These are phyloP conservation scores for Sitta europaea DNA, from an alignment of 2,113 vertebrate species.

Conservation along the genomic window DNA sequence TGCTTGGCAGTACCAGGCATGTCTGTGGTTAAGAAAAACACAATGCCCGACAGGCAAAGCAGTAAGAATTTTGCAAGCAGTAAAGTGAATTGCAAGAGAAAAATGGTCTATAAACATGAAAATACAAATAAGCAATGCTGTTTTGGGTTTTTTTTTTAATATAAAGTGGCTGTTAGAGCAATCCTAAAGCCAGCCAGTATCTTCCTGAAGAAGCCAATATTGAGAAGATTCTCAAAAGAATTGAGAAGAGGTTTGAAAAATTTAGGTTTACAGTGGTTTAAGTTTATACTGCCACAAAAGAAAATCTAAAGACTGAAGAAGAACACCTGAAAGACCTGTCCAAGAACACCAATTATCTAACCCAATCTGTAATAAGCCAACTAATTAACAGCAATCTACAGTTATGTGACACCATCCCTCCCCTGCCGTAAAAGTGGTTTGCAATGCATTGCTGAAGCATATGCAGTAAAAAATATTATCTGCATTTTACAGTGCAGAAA, in stretches of 20 bases:
- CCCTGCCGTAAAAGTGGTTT: not conserved
- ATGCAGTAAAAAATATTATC: not conserved
- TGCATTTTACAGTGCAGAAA: not conserved
- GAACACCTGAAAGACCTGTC: not conserved
- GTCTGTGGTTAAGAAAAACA: not conserved
- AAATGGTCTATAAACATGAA: not conserved
- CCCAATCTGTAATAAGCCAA: not conserved
- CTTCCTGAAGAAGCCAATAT: not conserved
- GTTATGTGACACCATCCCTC: not conserved
- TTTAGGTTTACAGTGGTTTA: not conserved
- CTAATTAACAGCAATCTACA: not conserved
- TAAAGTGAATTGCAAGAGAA: not conserved
- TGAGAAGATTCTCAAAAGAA: not conserved
- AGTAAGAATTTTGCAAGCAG: not conserved
- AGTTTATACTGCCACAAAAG: not conserved
- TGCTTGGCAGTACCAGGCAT: not conserved
- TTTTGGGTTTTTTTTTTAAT: rapidly evolving
- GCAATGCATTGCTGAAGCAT: not conserved
- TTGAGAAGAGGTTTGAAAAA: not conserved
- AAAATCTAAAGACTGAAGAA: not conserved
- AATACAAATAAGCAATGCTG: not conserved
- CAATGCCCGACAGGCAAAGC: not conserved
- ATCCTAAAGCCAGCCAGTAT: not conserved
- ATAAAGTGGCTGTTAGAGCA: not conserved
- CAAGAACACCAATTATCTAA: not conserved